Evolutionary conservation across 92 coral and sea anemone genomes (phyloP), one percentile per base, ranked within the genome.

Genomic region (Epizoanthus scotinus): DNA sequence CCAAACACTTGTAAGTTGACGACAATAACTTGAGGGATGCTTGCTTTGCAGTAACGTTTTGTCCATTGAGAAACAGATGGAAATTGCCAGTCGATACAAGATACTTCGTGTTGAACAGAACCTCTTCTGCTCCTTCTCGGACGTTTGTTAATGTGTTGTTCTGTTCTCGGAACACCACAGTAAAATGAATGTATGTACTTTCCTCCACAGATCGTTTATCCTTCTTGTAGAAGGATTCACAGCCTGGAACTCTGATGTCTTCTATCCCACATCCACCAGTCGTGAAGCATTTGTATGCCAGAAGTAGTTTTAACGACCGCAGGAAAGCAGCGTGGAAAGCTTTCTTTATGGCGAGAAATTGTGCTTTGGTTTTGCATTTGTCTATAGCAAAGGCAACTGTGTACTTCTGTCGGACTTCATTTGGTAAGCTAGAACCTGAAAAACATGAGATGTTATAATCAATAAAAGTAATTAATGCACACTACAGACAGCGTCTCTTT

Each of bases 121-220:
- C 86, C 24, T 85, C 90, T 83, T 86, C 90, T 52, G 85, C 83
- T 57, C 50, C 67, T 50, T 89, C 90, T 6, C 47, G 77, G 28
- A 61, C 28, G 28, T 28, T 61, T 34, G 18, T 61, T 21, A 10
- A 15, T 28, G 66, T 61, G 17, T 24, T 61, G 66, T 61, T 61
- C 75, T 72, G 73, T 5, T 74, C 87, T 15, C 36, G 63, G 61
- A 84, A 55, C 31, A 60, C 21, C 58, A 88, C 22, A 25, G 66
- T 77, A 47, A 84, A 85, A 1, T 73, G 5, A n/a, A 88, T 66
- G 31, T 54, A 6, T 52, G 77, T 17, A 38, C 24, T 56, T 27
- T 65, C 49, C 6, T 36, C 67, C 40, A 71, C 19, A 36, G 84
- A 28, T 67, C 84, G 72, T 25, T 40, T 12, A 27, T 27, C 65